phyloP scores from a whole-genome alignment of 2,888 invertebrate genomes.

The Agrilus cyanescens region DNA sequence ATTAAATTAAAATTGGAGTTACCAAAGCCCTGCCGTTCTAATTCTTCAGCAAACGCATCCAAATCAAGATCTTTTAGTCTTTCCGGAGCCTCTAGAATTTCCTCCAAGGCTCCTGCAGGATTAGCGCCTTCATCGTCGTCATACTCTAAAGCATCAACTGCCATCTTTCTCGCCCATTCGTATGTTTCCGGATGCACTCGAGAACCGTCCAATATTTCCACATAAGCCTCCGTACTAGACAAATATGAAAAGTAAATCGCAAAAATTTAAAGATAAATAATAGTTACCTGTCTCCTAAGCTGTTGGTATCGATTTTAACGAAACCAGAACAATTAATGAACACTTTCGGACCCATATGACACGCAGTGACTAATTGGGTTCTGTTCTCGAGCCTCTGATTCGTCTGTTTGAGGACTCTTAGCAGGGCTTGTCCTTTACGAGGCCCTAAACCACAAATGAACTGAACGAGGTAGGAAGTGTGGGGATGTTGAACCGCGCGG shows the following conservation, averaged over 20 bases:
- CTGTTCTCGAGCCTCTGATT: conserved; percentile 88
- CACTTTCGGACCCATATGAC: conserved; percentile 90
- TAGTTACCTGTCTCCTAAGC: conserved; percentile 63
- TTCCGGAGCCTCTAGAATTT: conserved; percentile 92
- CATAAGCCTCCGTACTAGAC: conserved; percentile 77
- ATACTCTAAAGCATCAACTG: conserved; percentile 96
- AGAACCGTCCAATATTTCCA: conserved; percentile 92
- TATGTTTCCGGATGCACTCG: conserved; percentile 98
- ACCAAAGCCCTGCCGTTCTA: conserved; percentile 66
- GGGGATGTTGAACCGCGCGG: conserved; percentile 76
- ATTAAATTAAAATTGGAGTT: conserved; percentile 5
- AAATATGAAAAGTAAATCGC: background rate
- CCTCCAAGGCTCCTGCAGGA: conserved; percentile 93
- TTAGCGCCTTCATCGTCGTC: conserved; percentile 96
- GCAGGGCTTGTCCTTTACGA: conserved; percentile 78
- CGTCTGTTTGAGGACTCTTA: conserved; percentile 79
- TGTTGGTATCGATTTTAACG: conserved; percentile 95
- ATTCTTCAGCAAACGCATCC: conserved; percentile 96
- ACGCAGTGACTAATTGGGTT: conserved; percentile 88
- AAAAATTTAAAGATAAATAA: background rate
- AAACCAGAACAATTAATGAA: conserved; percentile 99
- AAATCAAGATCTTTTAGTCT: conserved; percentile 90
- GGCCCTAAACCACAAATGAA: conserved; percentile 96
- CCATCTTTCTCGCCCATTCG: conserved; percentile 99
- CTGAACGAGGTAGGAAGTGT: conserved; percentile 82